Evolutionary conservation across 2,797 vertebrate genomes (phyloP).

Genomic region (Chelonia mydas): DNA sequence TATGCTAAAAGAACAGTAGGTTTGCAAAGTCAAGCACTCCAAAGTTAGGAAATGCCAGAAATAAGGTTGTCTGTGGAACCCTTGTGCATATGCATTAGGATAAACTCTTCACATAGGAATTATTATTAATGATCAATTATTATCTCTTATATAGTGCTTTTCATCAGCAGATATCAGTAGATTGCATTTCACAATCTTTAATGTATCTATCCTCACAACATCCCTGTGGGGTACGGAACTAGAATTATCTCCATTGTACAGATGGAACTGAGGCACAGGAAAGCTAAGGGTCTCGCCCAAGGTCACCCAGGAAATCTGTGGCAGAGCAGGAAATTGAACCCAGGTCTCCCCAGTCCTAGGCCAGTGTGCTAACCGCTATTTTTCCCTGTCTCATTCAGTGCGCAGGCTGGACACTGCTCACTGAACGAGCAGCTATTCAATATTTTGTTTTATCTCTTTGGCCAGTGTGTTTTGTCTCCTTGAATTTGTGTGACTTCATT

Average conservation of each 20-base stretch:
- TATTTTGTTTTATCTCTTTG: not conserved
- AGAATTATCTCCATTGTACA: not conserved
- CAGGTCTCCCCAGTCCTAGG: not conserved
- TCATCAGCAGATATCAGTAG: not conserved
- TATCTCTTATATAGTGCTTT: not conserved
- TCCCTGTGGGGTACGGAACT: not conserved
- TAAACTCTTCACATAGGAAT: not conserved
- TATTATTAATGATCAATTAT: not conserved
- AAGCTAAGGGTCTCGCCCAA: not conserved
- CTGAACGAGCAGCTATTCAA: not conserved
- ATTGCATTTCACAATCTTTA: not conserved
- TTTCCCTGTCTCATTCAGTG: not conserved
- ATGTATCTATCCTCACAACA: not conserved
- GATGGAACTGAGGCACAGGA: not conserved
- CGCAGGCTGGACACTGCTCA: not conserved
- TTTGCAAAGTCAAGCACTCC: not conserved
- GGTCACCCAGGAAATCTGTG: not conserved
- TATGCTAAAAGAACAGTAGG: not conserved
- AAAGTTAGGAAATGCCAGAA: not conserved
- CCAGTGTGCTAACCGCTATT: not conserved
- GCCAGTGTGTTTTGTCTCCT: not conserved
- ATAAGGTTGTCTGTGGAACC: not conserved
- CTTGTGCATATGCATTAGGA: not conserved
- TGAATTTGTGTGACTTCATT: rapidly evolving
- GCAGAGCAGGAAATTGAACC: not conserved